phyloP scores from a whole-genome alignment of 2,113 vertebrate genomes.

The Athene noctua region DNA sequence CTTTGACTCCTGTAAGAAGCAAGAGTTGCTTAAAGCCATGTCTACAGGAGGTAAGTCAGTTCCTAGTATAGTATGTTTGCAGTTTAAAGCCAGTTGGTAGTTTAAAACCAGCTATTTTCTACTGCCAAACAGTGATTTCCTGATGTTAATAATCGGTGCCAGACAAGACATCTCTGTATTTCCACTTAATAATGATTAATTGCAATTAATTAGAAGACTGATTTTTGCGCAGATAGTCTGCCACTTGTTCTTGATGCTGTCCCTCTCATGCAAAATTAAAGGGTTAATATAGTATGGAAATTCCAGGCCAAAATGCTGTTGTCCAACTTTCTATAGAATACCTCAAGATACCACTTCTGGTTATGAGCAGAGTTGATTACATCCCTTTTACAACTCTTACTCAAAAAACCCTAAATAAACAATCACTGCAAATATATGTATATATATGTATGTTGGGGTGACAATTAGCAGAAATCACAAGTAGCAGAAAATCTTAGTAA shows the following conservation, averaged over 20 bases:
- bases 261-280: not conserved
- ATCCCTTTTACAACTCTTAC: not conserved
- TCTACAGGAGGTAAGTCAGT: rapidly evolving
- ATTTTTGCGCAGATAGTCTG: not conserved
- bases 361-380: not conserved
- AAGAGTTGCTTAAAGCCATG: not conserved
- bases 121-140: not conserved
- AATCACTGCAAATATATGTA: not conserved
- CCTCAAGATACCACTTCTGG: not conserved
- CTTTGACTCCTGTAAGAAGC: not conserved
- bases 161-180: not conserved
- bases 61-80: not conserved
- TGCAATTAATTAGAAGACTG: not conserved
- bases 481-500: not conserved
- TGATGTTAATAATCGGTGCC: not conserved
- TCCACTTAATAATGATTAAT: not conserved
- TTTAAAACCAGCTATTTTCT: not conserved
- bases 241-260: not conserved
- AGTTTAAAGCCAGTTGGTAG: not conserved
- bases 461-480: not conserved
- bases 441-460: too few relatives aligned
- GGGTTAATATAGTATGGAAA: not conserved
- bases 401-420: not conserved
- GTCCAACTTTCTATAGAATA: not conserved
- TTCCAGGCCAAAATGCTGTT: not conserved